These are phyloP conservation scores for Podabrus alpinus DNA, from an alignment of 2,888 invertebrate species.

Conservation along the genomic window DNA sequence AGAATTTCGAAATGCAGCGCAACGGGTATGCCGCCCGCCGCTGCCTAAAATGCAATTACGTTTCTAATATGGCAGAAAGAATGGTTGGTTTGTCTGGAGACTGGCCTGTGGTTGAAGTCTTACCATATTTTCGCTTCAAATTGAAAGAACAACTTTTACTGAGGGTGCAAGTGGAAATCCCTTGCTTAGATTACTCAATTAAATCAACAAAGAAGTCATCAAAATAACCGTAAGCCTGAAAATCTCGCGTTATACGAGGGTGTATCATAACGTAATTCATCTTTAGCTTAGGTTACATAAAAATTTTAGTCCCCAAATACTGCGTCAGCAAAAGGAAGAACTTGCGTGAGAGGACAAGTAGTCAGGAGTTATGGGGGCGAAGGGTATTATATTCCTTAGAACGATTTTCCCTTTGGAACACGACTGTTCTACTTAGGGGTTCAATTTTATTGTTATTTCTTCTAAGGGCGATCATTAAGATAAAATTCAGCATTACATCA, in stretches of 20 bases:
- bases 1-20: background rate
- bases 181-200: background rate
- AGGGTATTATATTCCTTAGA: too few species aligned
- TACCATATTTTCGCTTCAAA: background rate
- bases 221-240: background rate
- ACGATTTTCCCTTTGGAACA: too few species aligned
- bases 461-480: too few species aligned
- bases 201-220: background rate
- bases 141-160: background rate
- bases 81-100: background rate
- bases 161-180: background rate
- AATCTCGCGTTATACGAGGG: background rate
- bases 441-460: too few species aligned
- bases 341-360: too few species aligned
- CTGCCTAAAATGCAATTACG: background rate
- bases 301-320: too few species aligned
- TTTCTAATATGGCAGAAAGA: background rate
- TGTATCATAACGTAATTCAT: background rate
- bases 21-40: too few species aligned
- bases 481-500: too few species aligned
- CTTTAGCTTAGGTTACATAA: background rate
- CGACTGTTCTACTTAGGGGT: too few species aligned
- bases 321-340: too few species aligned
- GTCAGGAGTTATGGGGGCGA: too few species aligned
- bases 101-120: background rate